Conservation (phyloP, 2,888 invertebrate species). For the Cecidostiba fungosa region DNA sequence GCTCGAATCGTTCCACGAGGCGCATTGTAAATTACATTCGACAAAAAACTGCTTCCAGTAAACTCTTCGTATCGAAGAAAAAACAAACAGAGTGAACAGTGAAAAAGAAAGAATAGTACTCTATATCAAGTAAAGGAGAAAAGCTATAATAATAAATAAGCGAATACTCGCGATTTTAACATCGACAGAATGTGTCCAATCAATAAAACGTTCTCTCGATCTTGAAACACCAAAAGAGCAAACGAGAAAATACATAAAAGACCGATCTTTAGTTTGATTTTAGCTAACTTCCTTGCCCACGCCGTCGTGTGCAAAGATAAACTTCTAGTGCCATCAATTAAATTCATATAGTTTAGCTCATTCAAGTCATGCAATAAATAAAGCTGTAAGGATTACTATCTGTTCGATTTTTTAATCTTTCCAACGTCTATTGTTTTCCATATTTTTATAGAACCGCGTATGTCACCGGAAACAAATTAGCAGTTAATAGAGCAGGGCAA, state of each 20-base stretch:
- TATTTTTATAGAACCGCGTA: slow-evolving; percentile 24
- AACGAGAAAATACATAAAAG: background rate
- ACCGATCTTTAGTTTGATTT: background rate
- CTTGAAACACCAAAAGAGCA: background rate
- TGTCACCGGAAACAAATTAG: slow-evolving; percentile 3
- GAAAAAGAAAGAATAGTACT: background rate
- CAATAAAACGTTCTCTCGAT: background rate
- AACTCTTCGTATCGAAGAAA: slow-evolving; percentile 61
- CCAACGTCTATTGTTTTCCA: slow-evolving; percentile 25
- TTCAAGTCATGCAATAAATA: slow-evolving; percentile 47
- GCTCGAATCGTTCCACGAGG: slow-evolving; percentile 21
- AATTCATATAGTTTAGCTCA: background rate
- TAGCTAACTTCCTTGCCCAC: background rate
- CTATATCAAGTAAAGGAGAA: background rate
- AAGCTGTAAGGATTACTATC: background rate
- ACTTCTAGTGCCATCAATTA: slow-evolving; percentile 44
- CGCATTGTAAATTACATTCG: slow-evolving; percentile 44
- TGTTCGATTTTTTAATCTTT: slow-evolving; percentile 13
- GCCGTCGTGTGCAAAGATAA: background rate
- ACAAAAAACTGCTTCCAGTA: slow-evolving; percentile 36
- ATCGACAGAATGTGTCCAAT: background rate
- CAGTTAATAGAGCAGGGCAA: slow-evolving; percentile 11
- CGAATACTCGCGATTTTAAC: background rate
- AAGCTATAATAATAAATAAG: background rate
- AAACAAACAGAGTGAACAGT: slow-evolving; percentile 17